These are phyloP conservation scores for Engystomops pustulosus DNA, from an alignment of 2,113 vertebrate genomes.

Conservation along the genomic window DNA sequence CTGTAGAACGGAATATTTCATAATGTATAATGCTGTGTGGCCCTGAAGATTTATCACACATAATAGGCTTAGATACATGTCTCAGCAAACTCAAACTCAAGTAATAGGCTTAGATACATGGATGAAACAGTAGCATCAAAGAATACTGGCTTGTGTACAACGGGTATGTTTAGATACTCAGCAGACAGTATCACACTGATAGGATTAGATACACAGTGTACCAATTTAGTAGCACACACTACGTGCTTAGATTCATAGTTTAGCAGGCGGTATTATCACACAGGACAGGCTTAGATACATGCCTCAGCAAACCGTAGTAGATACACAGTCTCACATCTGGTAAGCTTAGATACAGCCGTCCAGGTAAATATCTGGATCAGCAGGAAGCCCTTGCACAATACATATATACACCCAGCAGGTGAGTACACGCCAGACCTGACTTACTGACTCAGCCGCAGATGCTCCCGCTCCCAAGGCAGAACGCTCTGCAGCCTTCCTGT, in stretches of 20 bases:
- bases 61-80: not conserved
- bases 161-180: too few relatives aligned
- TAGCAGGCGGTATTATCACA: not conserved
- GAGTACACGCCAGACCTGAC: not conserved
- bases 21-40: too few relatives aligned
- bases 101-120: not conserved
- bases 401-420: not conserved
- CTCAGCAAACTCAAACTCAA: not conserved
- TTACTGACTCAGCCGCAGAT: not conserved
- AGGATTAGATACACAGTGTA: not conserved
- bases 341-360: not conserved
- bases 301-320: not conserved
- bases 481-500: not conserved
- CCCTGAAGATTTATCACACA: not conserved
- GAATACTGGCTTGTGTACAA: too few relatives aligned
- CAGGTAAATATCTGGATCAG: not conserved
- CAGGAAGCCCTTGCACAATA: constrained; percentile 20
- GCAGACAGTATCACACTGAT: not conserved
- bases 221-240: not conserved
- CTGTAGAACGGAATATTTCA: too few relatives aligned
- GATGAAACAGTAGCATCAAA: too few relatives aligned
- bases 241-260: not conserved
- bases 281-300: not conserved
- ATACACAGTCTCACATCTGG: not conserved
- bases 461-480: not conserved